Conservation (phyloP, 2,113 vertebrate genomes). For the Cettia cetti region DNA sequence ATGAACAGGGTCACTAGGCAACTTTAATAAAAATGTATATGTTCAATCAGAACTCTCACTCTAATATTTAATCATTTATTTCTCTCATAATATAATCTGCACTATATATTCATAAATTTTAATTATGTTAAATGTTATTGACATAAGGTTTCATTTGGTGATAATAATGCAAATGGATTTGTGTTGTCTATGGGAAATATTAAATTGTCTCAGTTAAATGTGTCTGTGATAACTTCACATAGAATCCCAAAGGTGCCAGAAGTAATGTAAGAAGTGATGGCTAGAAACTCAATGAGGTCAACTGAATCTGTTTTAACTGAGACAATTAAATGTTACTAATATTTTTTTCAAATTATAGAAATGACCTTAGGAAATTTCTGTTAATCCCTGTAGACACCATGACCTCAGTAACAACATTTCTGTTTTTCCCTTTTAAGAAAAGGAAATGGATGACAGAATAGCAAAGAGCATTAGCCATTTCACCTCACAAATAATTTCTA, state of each 20-base stretch:
- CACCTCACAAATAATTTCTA: neutral
- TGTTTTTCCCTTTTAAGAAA: neutral
- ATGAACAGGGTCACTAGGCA: neutral
- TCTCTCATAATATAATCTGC: neutral
- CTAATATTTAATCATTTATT: neutral
- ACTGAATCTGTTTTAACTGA: neutral
- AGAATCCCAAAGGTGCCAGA: neutral
- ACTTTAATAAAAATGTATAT: neutral
- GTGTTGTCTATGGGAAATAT: neutral
- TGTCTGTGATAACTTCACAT: slow-evolving; percentile 1
- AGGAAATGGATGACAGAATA: neutral
- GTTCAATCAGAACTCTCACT: neutral
- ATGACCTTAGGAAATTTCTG: slow-evolving; percentile 6
- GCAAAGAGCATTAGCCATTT: neutral
- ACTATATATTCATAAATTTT: neutral
- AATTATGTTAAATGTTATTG: neutral
- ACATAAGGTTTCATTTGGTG: neutral
- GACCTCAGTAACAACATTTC: neutral
- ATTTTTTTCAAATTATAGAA: neutral
- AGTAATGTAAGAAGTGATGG: neutral
- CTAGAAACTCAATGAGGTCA: neutral
- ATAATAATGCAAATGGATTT: slow-evolving; percentile 11
- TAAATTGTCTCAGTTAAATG: neutral
- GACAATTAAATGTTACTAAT: slow-evolving; percentile 15
- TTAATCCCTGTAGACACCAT: neutral